These are phyloP conservation scores for Stenopsyche tienmushanensis DNA, from an alignment of 1,140 invertebrate species.

Conservation along the genomic window DNA sequence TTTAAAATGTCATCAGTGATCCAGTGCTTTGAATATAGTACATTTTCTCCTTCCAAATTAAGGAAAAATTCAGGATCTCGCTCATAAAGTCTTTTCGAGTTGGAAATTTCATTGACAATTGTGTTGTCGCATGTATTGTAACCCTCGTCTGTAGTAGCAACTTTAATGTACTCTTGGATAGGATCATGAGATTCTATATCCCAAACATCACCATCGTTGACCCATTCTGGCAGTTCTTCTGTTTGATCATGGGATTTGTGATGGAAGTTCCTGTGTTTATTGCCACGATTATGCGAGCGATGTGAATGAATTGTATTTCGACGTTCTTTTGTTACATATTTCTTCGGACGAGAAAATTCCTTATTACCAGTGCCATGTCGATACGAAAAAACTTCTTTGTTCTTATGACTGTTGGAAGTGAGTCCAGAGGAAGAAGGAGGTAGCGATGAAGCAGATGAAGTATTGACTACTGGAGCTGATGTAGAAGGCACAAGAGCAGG, in stretches of 20 bases:
- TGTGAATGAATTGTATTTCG: slow-evolving; percentile 53
- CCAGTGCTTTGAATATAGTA: slow-evolving; percentile 41
- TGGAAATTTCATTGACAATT: slow-evolving; percentile 45
- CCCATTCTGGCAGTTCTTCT: slow-evolving; percentile 54
- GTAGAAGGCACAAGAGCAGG: slow-evolving; percentile 53
- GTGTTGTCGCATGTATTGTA: slow-evolving; percentile 56
- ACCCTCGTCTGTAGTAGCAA: slow-evolving; percentile 53
- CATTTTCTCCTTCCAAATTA: slow-evolving; percentile 45
- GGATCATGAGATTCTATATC: slow-evolving; percentile 55
- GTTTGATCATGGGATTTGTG: slow-evolving; percentile 50
- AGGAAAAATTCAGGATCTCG: slow-evolving; percentile 50
- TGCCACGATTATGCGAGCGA: slow-evolving; percentile 46
- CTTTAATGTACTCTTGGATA: slow-evolving; percentile 53
- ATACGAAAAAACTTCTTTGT: slow-evolving; percentile 48
- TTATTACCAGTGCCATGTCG: slow-evolving; percentile 49
- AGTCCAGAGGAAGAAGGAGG: not conserved
- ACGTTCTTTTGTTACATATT: slow-evolving; percentile 47
- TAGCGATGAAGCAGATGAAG: not conserved
- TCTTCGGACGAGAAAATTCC: slow-evolving; percentile 50
- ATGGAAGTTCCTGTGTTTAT: slow-evolving; percentile 44
- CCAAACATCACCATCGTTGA: slow-evolving; percentile 54
- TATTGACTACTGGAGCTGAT: not conserved
- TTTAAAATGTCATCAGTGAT: slow-evolving; percentile 47
- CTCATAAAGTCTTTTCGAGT: slow-evolving; percentile 47
- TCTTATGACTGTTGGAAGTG: slow-evolving; percentile 43